A percentile compares a stretch with the other conserved stretches of the same genome.
Evolutionary conservation across 2,888 invertebrate genomes (phyloP).

Genomic region (Ectemnius continuus): DNA sequence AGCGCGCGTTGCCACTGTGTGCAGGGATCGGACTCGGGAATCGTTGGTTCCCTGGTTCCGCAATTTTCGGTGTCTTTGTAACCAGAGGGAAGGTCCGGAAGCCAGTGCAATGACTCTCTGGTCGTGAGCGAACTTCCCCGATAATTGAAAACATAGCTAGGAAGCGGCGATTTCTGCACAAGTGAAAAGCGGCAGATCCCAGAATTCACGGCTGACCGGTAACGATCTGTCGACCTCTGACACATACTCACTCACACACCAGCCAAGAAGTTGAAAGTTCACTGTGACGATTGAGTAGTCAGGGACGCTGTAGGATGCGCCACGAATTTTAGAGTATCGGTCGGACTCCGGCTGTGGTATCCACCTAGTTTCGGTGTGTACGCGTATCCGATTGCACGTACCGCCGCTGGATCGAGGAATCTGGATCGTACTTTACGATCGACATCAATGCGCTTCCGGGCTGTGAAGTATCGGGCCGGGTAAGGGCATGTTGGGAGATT

Average conservation of each 20-base stretch:
- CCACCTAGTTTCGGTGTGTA: conserved; percentile 24
- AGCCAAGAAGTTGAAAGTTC: conserved; percentile 65
- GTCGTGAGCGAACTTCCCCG: conserved; percentile 49
- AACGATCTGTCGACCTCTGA: conserved; percentile 48
- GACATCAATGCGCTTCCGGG: conserved; percentile 26
- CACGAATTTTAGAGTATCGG: conserved; percentile 46
- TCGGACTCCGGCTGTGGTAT: background rate
- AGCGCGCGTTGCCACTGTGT: background rate
- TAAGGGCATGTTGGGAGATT: conserved; percentile 13
- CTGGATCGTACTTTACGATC: conserved; percentile 38
- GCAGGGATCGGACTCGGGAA: background rate
- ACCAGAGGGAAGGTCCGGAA: background rate
- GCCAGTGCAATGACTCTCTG: conserved; percentile 2
- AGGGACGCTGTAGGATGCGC: conserved; percentile 42
- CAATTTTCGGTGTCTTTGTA: background rate
- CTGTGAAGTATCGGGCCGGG: background rate
- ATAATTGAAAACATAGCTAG: conserved; percentile 61
- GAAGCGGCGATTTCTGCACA: conserved; percentile 43
- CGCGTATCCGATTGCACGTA: background rate
- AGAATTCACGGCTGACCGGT: conserved; percentile 66
- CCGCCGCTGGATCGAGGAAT: conserved; percentile 8
- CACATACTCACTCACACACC: conserved; percentile 1
- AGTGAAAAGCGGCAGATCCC: conserved; percentile 42
- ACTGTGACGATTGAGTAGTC: conserved; percentile 47
- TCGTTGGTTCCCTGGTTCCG: background rate